These are phyloP conservation scores for Zoanthus sansibaricus DNA, from an alignment of 92 coral and sea anemone genomes.

Conservation along the genomic window DNA sequence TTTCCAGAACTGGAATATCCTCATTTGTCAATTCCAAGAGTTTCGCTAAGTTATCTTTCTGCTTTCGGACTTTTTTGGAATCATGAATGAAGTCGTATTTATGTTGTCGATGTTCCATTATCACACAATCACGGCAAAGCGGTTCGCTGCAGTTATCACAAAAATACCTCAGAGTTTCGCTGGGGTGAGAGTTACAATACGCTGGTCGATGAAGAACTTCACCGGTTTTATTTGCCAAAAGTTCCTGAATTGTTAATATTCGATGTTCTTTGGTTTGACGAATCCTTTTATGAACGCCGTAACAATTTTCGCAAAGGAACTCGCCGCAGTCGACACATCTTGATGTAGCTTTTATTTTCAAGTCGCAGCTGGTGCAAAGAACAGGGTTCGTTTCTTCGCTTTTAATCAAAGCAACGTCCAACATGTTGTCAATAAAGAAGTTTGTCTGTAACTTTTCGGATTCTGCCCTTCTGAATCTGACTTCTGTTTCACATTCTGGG, in stretches of 20 bases:
- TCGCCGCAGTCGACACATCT: slow-evolving; percentile 95
- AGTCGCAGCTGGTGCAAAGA: slow-evolving; percentile 92
- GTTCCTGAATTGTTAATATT: slow-evolving; percentile 83
- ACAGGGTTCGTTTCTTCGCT: slow-evolving; percentile 78
- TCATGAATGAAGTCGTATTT: slow-evolving; percentile 90
- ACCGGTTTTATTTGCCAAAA: slow-evolving; percentile 80
- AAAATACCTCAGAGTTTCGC: slow-evolving; percentile 85
- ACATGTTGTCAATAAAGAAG: slow-evolving; percentile 84
- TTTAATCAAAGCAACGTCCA: slow-evolving; percentile 87
- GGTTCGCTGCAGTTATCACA: slow-evolving; percentile 92
- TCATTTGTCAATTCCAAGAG: slow-evolving; percentile 67
- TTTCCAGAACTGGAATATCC: slow-evolving; percentile 69
- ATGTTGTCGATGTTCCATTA: slow-evolving; percentile 90
- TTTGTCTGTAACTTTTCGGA: slow-evolving; percentile 73
- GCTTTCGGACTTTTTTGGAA: slow-evolving; percentile 80
- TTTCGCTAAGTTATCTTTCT: slow-evolving; percentile 64
- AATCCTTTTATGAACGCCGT: slow-evolving; percentile 83
- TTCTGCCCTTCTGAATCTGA: slow-evolving; percentile 63
- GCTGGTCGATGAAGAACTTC: slow-evolving; percentile 88
- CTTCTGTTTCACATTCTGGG: slow-evolving; percentile 88
- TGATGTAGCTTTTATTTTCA: slow-evolving; percentile 71
- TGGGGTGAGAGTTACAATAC: slow-evolving; percentile 80
- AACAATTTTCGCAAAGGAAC: slow-evolving; percentile 91
- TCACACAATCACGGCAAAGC: slow-evolving; percentile 90
- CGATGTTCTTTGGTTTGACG: slow-evolving; percentile 94